Base-by-base conservation (phyloP, 2,888 invertebrate genomes). In the Drosophila dives region DNA sequence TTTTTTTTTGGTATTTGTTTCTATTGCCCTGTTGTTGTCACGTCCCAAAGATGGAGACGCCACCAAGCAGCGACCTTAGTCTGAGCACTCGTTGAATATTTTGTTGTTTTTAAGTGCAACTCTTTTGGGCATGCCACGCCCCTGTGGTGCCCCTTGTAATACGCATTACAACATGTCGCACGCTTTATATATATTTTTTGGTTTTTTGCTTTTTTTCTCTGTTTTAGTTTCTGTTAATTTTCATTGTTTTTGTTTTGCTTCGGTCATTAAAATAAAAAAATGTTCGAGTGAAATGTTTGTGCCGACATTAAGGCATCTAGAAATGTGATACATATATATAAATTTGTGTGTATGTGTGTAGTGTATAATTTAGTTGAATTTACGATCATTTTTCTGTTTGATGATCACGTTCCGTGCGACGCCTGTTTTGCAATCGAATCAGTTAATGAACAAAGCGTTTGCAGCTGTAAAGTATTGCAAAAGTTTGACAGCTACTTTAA, bases 141-240 rank as follows among this genome's bases (percentile, higher is more conserved):
- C 56, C 63, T 23, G 15, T 20, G 11, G 32, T n/a, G 36, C 23
- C 59, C 67, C 51, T 64, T 76, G 66, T 66, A 72, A 68, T 72
- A 51, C 71, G 51, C 75, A 74, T 81, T 86, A 83, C 78, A 81
- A 50, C 78, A 75, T 87, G 87, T 85, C 83, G 72, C 83, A 75
- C 72, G 77, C 75, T 70, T 80, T 58, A 70, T 1, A 26, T 26
- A 3, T 26, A 65, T 77, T 69, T 63, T 34, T 49, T n/a, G 20
- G 12, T 20, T 6, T 20, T 42, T 11, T 20, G 3, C 15, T 10
- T 42, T 6, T 20, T 12, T 32, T 58, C 64, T 23, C 26, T 23
- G 53, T 61, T 80, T 72, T 6, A 11, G 36, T 63, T 81, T 65
- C 38, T 51, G 68, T 67, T 80, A 42, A 69, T 68, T 76, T 80